Evolutionary conservation across 1,140 invertebrate genomes (phyloP).

Genomic region (Lepidurus apus): DNA sequence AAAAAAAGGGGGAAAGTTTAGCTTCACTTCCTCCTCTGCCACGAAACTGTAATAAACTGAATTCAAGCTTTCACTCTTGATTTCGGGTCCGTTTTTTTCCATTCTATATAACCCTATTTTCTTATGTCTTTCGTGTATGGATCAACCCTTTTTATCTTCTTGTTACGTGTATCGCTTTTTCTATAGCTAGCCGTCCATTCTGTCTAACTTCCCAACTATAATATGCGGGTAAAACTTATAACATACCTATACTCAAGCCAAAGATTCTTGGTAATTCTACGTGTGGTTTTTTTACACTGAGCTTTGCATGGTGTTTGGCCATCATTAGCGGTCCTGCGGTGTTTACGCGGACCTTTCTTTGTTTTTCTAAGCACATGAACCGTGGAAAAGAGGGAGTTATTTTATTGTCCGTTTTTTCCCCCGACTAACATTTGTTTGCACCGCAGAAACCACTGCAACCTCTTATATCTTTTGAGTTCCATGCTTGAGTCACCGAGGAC

Average conservation of each 20-base stretch:
- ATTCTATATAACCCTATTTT: not conserved
- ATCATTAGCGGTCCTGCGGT: not conserved
- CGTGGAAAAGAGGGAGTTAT: not conserved
- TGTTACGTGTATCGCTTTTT: not conserved
- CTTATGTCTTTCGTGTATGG: not conserved
- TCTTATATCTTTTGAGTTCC: not conserved
- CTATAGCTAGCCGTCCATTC: not conserved
- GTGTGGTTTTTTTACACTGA: not conserved
- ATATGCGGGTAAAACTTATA: not conserved
- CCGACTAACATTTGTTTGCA: slow-evolving; percentile 15
- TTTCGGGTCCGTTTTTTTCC: not conserved
- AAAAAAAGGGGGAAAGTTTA: not conserved
- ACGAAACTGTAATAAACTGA: not conserved
- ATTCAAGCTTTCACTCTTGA: not conserved
- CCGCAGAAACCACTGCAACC: not conserved
- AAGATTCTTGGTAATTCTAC: not conserved
- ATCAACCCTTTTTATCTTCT: not conserved
- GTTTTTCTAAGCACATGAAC: not conserved
- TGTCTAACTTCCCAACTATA: not conserved
- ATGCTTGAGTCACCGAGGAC: not conserved
- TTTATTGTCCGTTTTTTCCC: not conserved
- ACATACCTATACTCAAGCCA: not conserved
- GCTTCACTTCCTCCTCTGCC: not conserved
- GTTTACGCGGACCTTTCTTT: not conserved
- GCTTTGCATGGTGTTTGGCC: not conserved